Evolutionary conservation across 2,113 vertebrate genomes (phyloP).

Genomic region (Ailurus styani): DNA sequence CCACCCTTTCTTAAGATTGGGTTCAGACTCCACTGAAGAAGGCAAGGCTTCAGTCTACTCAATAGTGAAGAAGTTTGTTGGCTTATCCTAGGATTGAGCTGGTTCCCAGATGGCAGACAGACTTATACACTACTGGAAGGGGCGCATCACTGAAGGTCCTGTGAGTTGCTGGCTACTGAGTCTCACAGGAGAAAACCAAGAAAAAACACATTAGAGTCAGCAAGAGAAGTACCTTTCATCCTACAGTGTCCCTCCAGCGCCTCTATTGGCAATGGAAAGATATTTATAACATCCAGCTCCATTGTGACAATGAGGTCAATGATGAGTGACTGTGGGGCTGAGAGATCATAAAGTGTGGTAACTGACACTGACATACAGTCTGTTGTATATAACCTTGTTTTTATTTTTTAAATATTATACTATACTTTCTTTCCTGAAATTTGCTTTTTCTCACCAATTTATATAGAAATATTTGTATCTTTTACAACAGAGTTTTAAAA

Average conservation of each 20-base stretch:
- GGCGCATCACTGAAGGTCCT: not conserved
- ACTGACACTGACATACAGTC: not conserved
- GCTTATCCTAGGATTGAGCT: not conserved
- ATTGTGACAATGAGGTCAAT: not conserved
- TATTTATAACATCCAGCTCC: not conserved
- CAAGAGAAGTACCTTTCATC: not conserved
- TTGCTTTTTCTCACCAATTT: not conserved
- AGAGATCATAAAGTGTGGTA: not conserved
- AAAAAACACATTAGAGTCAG: not conserved
- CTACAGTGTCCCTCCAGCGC: not conserved
- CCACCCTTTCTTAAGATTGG: not conserved
- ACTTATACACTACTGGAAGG: not conserved
- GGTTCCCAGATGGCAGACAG: not conserved
- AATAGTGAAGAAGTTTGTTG: not conserved
- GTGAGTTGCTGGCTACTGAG: not conserved
- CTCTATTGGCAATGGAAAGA: not conserved
- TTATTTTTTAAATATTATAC: not conserved
- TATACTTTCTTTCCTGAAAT: not conserved
- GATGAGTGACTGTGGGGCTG: not conserved
- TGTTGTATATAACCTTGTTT: not conserved
- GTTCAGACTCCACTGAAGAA: not conserved
- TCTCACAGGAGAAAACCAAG: not conserved
- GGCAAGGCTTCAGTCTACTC: not conserved
- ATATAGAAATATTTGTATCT: not conserved
- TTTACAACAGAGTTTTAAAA: not conserved